Evolutionary conservation across 1,140 invertebrate genomes (phyloP).

Genomic region (Cylas formicarius): DNA sequence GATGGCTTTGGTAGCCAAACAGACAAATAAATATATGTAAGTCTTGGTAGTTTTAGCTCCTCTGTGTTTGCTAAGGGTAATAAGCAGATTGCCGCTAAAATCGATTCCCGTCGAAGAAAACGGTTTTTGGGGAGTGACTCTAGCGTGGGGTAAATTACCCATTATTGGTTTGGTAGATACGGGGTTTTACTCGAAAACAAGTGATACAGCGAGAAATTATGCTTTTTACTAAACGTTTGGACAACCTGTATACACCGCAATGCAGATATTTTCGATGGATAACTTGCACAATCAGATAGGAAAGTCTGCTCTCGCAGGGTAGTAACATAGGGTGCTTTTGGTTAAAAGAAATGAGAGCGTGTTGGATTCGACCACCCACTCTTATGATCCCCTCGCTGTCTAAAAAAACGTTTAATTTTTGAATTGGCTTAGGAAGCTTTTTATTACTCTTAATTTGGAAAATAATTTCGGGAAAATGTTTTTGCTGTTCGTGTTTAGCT

Average conservation of each 20-base stretch:
- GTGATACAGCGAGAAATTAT: too few relatives aligned
- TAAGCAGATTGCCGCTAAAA: slow-evolving; percentile 27
- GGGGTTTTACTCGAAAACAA: too few relatives aligned
- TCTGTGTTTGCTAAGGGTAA: slow-evolving; percentile 11
- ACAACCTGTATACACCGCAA: neutral
- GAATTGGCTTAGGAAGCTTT: slow-evolving; percentile 2
- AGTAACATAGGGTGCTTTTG: slow-evolving; percentile 5
- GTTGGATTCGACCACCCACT: slow-evolving; percentile 28
- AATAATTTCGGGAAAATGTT: slow-evolving; percentile 5
- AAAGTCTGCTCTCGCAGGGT: slow-evolving; percentile 1
- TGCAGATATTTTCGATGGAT: neutral
- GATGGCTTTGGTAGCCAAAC: slow-evolving; percentile 32
- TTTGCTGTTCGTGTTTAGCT: slow-evolving; percentile 10
- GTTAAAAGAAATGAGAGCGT: neutral
- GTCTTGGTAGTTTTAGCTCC: slow-evolving; percentile 24
- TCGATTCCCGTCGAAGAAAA: too few relatives aligned
- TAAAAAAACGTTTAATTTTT: slow-evolving; percentile 19
- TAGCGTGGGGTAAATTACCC: neutral
- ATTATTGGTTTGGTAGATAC: too few relatives aligned
- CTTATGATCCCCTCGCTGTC: slow-evolving; percentile 27
- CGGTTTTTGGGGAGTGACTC: slow-evolving; percentile 12
- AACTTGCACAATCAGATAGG: neutral
- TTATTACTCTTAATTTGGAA: neutral
- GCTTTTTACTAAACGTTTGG: too few relatives aligned
- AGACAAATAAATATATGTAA: slow-evolving; percentile 36